Base-by-base conservation (phyloP, 1,140 invertebrate genomes). In the Pygmarrhopalites habei region DNA sequence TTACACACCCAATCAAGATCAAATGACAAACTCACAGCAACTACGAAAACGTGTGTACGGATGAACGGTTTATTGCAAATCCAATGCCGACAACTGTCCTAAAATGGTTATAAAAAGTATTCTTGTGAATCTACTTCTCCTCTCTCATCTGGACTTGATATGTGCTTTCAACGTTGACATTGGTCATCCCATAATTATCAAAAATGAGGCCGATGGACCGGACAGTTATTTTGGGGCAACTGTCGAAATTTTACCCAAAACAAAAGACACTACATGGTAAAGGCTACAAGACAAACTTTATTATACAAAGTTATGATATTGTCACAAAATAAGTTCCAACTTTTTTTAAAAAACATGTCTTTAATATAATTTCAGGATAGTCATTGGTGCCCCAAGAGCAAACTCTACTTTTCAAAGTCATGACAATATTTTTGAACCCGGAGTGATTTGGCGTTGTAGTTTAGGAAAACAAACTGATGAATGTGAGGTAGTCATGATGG, bases 181-280 rank as follows among this genome's bases (percentile, higher is more conserved):
- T 2, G 29, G 28, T 21, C 28, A 56, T 57, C 52, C 60, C 4
- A 30, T 62, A 14, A 55, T 62, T 15, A 46, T 62, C n/a, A 15
- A 23, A 15, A 62, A 56, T n/a, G 10, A 3, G 17, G 23, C 29
- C 21, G 60, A 62, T 56, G 52, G 52, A 1, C 15, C 41, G 2
- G 52, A 23, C 12, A 62, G 41, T 39, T 46, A 56, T 25, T 62
- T 62, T 35, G 60, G 60, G 32, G 28, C 41, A 0, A 47, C 60
- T 4, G 28, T 62, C 1, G 32, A 62, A 46, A 10, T 62, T 0
- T 10, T 62, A n/a, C 10, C 2, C 10, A 56, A 56, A 12, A 53
- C 15, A 4, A 15, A 53, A 7, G 19, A 30, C 12, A 10, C 23
- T 10, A 14, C 28, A 3, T 53, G 28, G 28, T 53, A 41, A n/a